These are phyloP conservation scores for Xyliphius kryptos DNA, from an alignment of 2,113 vertebrate genomes.

Conservation along the genomic window DNA sequence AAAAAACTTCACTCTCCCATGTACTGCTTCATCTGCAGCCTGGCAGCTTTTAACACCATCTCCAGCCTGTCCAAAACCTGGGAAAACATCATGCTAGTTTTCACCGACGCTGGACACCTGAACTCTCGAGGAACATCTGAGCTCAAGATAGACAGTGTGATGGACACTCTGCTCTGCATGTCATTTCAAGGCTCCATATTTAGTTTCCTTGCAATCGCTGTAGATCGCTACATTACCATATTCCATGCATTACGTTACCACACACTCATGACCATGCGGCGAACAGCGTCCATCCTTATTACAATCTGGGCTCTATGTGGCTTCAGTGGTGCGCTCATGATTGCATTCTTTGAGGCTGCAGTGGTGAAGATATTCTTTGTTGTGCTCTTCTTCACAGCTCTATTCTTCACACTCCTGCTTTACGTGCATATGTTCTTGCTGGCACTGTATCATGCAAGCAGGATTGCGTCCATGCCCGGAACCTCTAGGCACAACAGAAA, in stretches of 20 bases:
- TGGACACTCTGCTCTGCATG: constrained; percentile 83
- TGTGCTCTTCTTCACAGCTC: constrained; percentile 72
- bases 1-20: constrained; percentile 89
- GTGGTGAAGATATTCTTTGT: constrained; percentile 78
- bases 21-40: constrained; percentile 93
- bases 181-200: constrained; percentile 86
- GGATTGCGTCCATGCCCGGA: constrained; percentile 66
- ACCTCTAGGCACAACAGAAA: constrained; percentile 46
- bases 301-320: constrained; percentile 76
- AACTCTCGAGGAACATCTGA: constrained; percentile 62
- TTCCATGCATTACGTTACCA: constrained; percentile 87
- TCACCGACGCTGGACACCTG: constrained; percentile 72
- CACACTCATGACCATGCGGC: constrained; percentile 79
- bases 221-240: constrained; percentile 90
- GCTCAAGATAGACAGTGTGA: constrained; percentile 75
- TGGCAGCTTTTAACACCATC: constrained; percentile 87
- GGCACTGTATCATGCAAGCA: constrained; percentile 78
- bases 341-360: constrained; percentile 69
- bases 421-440: constrained; percentile 90
- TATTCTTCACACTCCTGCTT: constrained; percentile 79
- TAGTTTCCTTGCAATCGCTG: constrained; percentile 85
- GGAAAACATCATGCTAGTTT: constrained; percentile 79
- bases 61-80: constrained; percentile 81
- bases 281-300: constrained; percentile 59
- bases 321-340: constrained; percentile 70